phyloP scores from a whole-genome alignment of 2,888 invertebrate species.

The Ormia ochracea region DNA sequence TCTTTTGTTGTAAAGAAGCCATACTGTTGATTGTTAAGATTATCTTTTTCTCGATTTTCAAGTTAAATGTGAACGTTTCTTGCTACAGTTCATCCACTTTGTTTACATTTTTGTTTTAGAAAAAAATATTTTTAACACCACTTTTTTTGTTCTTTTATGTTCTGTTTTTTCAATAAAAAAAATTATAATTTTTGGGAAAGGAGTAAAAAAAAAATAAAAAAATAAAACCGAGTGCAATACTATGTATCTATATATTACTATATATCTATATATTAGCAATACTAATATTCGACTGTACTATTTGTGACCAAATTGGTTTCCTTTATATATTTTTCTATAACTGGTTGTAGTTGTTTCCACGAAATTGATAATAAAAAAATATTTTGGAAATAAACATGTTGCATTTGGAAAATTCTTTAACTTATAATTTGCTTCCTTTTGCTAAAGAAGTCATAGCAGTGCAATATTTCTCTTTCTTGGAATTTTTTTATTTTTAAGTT shows the following conservation, averaged over 20 bases:
- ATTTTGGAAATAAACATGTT: slow-evolving; percentile 52
- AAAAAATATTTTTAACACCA: background rate
- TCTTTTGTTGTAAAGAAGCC: slow-evolving; percentile 79
- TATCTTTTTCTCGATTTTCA: background rate
- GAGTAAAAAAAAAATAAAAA: background rate
- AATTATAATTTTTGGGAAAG: background rate
- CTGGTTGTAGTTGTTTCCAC: slow-evolving; percentile 34
- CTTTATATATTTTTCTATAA: background rate
- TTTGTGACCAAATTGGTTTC: slow-evolving; percentile 1
- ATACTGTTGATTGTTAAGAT: slow-evolving; percentile 58
- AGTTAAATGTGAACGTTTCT: background rate
- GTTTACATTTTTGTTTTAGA: background rate
- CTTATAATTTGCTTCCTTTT: slow-evolving; percentile 1
- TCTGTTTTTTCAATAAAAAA: slow-evolving; percentile 26
- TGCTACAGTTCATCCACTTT: background rate
- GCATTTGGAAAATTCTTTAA: slow-evolving; percentile 47
- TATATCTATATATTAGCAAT: slow-evolving; percentile 41
- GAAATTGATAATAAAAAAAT: too few species aligned
- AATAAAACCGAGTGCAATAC: background rate
- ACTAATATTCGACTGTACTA: slow-evolving; percentile 22
- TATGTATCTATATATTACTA: too few species aligned
- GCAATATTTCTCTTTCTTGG: slow-evolving; percentile 30
- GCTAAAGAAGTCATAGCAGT: slow-evolving; percentile 8
- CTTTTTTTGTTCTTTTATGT: background rate
- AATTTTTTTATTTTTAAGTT: slow-evolving; percentile 32